phyloP scores from a whole-genome alignment of 2,888 invertebrate species.

The Acanthosepion esculentum region DNA sequence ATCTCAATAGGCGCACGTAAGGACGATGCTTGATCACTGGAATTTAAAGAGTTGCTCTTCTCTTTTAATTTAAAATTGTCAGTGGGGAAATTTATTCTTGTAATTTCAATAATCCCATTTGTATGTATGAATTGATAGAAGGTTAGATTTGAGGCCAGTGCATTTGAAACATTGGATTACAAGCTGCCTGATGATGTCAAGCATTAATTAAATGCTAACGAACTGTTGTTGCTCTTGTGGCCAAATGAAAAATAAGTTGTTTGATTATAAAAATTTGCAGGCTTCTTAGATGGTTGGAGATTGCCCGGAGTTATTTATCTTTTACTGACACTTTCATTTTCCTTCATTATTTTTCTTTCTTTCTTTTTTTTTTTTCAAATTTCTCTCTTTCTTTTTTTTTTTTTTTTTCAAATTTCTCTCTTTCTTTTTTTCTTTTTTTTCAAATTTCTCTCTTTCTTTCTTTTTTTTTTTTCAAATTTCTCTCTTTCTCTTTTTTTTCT shows the following conservation, averaged over 20 bases:
- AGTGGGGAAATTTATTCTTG: not conserved
- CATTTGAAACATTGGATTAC: not conserved
- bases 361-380: no score
- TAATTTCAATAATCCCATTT: not conserved
- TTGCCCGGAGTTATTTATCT: not conserved
- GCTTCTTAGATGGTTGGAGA: not conserved
- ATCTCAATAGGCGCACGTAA: not conserved
- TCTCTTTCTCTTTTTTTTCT: no score
- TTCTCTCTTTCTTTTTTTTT: no score
- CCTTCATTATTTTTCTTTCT: no score
- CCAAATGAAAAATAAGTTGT: conserved; percentile 34
- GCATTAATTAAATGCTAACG: not conserved
- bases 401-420: not conserved
- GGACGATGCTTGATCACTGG: not conserved
- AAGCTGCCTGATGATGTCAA: not conserved
- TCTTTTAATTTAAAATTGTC: not conserved
- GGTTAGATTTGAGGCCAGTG: not conserved
- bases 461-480: not conserved
- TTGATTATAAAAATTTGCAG: not conserved
- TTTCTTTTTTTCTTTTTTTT: not conserved
- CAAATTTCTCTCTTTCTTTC: not conserved
- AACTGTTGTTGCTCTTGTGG: not conserved
- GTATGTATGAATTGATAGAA: not conserved
- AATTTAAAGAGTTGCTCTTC: not conserved
- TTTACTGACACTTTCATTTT: not conserved